A percentile compares a stretch with the other conserved stretches of the same genome.
These are phyloP conservation scores for Echiichthys vipera DNA, from an alignment of 2,797 vertebrate genomes.

Conservation along the genomic window DNA sequence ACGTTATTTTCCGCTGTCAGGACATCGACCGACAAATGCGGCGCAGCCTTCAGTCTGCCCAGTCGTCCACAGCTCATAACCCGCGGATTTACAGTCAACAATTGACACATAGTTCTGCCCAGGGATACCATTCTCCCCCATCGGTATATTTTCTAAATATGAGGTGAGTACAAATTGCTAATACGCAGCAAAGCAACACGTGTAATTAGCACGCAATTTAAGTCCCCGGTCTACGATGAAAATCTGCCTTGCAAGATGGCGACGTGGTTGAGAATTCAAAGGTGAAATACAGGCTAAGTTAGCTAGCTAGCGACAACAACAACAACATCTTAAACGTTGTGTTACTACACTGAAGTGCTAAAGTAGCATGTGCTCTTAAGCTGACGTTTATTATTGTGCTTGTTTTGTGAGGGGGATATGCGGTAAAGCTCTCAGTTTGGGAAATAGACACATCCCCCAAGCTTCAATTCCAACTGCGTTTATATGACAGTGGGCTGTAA, in stretches of 20 bases:
- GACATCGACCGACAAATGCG: constrained; percentile 84
- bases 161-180: constrained; percentile 79
- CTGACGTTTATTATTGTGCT: background rate
- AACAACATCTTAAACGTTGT: constrained; percentile 45
- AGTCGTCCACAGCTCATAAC: constrained; percentile 75
- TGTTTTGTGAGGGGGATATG: constrained; percentile 53
- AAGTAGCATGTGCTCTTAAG: background rate
- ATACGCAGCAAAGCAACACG: constrained; percentile 23
- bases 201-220: constrained; percentile 60
- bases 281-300: constrained; percentile 83
- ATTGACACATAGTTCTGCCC: constrained; percentile 39
- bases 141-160: constrained; percentile 67
- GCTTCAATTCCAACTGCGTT: constrained; percentile 63
- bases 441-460: constrained; percentile 72
- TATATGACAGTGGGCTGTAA: constrained; percentile 43
- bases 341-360: background rate
- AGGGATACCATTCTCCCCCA: constrained; percentile 49
- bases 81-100: constrained; percentile 79
- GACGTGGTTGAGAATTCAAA: constrained; percentile 85
- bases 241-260: constrained; percentile 88
- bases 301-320: constrained; percentile 69
- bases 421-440: constrained; percentile 48
- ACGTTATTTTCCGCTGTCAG: constrained; percentile 68
- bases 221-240: constrained; percentile 68
- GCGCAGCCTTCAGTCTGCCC: constrained; percentile 82